Evolutionary conservation across 2,888 invertebrate species (phyloP).

Genomic region (Tuta absoluta): DNA sequence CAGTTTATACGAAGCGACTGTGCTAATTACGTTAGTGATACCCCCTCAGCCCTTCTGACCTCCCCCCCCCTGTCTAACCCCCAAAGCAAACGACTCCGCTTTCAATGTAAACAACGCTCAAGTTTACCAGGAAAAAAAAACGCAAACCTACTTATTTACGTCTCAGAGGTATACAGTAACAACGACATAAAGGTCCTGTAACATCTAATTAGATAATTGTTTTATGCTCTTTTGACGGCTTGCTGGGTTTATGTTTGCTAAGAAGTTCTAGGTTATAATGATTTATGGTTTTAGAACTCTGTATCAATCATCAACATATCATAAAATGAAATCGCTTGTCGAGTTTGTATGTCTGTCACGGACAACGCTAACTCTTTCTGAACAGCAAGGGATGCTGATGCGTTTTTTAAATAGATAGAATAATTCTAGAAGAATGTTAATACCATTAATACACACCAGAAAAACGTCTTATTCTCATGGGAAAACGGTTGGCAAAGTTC

Average conservation of each 20-base stretch:
- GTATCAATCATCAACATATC: neutral
- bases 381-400: no score
- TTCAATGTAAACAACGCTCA: constrained; percentile 75
- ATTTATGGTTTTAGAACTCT: neutral
- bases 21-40: constrained; percentile 74
- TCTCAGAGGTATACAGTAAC: constrained; percentile 66
- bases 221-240: constrained; percentile 7
- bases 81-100: constrained; percentile 75
- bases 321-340: no score
- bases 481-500: no score
- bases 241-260: neutral
- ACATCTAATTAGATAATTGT: constrained; percentile 35
- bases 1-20: constrained; percentile 56
- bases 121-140: constrained; percentile 76
- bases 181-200: constrained; percentile 48
- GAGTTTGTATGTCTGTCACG: no score
- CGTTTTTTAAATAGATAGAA: no score
- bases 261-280: neutral
- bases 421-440: no score
- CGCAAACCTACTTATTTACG: constrained; percentile 74
- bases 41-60: constrained; percentile 40
- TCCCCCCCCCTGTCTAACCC: constrained; percentile 43
- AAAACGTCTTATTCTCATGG: no score
- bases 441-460: no score
- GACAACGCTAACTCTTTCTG: no score